These are phyloP conservation scores for Chloroceryle amazona DNA, from an alignment of 2,797 vertebrate species.

Conservation along the genomic window DNA sequence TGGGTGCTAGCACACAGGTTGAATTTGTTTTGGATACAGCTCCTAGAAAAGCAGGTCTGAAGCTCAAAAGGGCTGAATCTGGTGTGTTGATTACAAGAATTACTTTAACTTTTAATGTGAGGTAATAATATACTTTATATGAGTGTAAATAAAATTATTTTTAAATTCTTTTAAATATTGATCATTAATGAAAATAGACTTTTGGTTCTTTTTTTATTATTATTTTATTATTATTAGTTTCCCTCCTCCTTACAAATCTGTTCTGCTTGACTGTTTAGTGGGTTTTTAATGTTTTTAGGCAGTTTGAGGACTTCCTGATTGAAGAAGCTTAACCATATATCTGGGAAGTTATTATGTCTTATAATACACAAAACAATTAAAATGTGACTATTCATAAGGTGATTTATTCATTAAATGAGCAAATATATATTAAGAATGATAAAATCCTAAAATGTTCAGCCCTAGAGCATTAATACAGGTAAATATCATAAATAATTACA, in stretches of 20 bases:
- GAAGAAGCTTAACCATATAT: not conserved
- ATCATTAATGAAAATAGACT: not conserved
- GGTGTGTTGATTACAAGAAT: not conserved
- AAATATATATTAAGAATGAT: slow-evolving; percentile 3
- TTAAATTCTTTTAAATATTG: not conserved
- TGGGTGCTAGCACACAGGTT: not conserved
- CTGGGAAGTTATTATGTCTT: not conserved
- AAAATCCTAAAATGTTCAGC: slow-evolving; percentile 39
- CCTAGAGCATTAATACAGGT: slow-evolving; percentile 32
- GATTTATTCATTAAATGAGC: slow-evolving; percentile 19
- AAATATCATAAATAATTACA: slow-evolving; percentile 64
- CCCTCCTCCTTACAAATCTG: rapidly evolving
- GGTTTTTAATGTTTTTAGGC: not conserved
- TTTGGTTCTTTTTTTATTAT: not conserved
- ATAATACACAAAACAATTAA: not conserved
- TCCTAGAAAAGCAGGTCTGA: not conserved
- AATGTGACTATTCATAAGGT: not conserved
- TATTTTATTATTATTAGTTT: not conserved
- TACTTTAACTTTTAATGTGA: not conserved
- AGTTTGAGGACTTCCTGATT: not conserved
- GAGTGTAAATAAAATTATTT: not conserved
- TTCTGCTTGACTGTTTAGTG: not conserved
- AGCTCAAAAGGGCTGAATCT: not conserved
- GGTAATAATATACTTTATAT: not conserved
- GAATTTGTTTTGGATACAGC: not conserved